phyloP scores from a whole-genome alignment of 2,797 vertebrate genomes.

The Hirundo rustica region DNA sequence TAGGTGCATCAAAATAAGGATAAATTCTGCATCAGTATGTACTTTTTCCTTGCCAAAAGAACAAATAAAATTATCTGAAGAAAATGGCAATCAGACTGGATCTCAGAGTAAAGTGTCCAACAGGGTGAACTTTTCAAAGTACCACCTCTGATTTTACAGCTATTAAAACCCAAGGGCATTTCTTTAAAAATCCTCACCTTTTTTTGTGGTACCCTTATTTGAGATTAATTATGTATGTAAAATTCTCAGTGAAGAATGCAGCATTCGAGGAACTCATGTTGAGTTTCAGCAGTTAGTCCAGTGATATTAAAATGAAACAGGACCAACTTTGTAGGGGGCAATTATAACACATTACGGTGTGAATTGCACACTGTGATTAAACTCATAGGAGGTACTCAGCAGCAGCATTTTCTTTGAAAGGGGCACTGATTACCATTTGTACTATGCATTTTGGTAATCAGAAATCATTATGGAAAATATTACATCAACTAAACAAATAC shows the following conservation, averaged over 20 bases:
- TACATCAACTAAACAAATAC: constrained; percentile 72
- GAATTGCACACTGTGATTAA: constrained; percentile 78
- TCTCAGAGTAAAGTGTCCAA: constrained; percentile 59
- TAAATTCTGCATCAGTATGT: not conserved
- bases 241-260: constrained; percentile 43
- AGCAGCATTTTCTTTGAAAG: constrained; percentile 73
- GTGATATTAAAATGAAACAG: constrained; percentile 68
- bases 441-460: constrained; percentile 77
- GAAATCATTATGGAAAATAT: constrained; percentile 75
- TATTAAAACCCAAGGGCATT: constrained; percentile 42
- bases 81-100: constrained; percentile 57
- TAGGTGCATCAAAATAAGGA: constrained; percentile 20
- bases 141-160: constrained; percentile 54
- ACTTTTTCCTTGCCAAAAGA: not conserved
- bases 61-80: constrained; percentile 56
- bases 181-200: constrained; percentile 24
- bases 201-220: constrained; percentile 38
- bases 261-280: constrained; percentile 43
- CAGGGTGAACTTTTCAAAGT: constrained; percentile 66
- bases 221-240: constrained; percentile 57
- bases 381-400: constrained; percentile 74
- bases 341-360: constrained; percentile 74
- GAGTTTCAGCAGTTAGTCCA: constrained; percentile 69
- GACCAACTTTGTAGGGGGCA: constrained; percentile 73
- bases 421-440: constrained; percentile 76